Evolutionary conservation across 2,888 invertebrate species (phyloP).

Genomic region (Copidosoma aretas): DNA sequence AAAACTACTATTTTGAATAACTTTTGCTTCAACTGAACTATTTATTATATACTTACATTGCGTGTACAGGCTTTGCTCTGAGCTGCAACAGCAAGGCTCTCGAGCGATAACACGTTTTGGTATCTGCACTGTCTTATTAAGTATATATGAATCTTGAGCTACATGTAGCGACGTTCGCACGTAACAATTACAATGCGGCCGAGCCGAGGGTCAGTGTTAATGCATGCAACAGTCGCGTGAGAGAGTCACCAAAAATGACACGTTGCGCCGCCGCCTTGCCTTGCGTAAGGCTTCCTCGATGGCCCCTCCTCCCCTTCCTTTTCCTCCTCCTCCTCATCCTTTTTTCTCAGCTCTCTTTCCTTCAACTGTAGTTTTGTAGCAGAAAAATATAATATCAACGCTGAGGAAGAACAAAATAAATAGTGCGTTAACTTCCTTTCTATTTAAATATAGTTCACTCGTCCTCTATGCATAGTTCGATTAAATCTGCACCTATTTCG

Average conservation of each 20-base stretch:
- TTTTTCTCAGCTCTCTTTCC: not conserved
- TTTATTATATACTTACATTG: too few relatives aligned
- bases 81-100: too few relatives aligned
- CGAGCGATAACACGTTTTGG: constrained; percentile 21
- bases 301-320: not conserved
- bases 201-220: constrained; percentile 62
- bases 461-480: too few relatives aligned
- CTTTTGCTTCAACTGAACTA: too few relatives aligned
- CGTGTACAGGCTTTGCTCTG: too few relatives aligned
- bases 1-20: too few relatives aligned
- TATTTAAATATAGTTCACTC: too few relatives aligned
- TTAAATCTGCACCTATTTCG: too few relatives aligned
- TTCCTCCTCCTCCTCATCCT: not conserved
- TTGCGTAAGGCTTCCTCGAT: constrained; percentile 26
- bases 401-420: too few relatives aligned
- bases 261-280: constrained; percentile 48
- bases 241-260: constrained; percentile 61
- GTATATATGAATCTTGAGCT: not conserved
- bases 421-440: too few relatives aligned
- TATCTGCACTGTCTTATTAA: not conserved
- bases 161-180: not conserved
- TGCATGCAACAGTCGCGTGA: constrained; percentile 60
- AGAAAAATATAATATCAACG: too few relatives aligned
- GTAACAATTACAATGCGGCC: constrained; percentile 60
- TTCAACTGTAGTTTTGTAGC: too few relatives aligned